Base-by-base conservation (phyloP, 2,113 vertebrate species). In the Phalacrocorax aristotelis region DNA sequence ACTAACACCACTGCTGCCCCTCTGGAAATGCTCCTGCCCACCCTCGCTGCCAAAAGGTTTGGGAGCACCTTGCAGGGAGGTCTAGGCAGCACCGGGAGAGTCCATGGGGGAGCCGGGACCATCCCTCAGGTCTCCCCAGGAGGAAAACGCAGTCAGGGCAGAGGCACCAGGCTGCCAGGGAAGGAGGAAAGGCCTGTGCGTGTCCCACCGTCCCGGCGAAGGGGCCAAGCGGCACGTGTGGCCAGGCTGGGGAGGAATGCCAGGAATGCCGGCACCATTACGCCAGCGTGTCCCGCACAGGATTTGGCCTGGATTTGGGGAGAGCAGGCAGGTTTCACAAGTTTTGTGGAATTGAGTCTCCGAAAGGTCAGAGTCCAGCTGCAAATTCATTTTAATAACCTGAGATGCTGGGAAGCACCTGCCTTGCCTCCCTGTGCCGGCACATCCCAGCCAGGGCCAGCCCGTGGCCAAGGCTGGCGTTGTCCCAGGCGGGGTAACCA, bases 111-210 rank as follows among this genome's bases (percentile, higher is more conserved):
- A 40, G 83, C 40, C 1, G 2, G 51, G 71, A 66, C 14, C 3
- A 17, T n/a, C 7, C n/a, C 16, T 34, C 1, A 3, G 38, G 60
- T 38, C 21, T 38, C 27, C 21, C 13, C 17, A 10, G 27, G 27
- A 57, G 69, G 40, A 52, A 61, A 52, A 52, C 1, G 4, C 34
- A 29, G 32, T 30, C 8, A 2, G 34, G 62, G 25, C 40, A 55
- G 62, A 44, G 7, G 38, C 11, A 17, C 15, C 51, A 66, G 30
- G 38, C 14, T 2, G 1, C 11, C 8, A 10, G 69, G 15, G 32
- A 34, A 30, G 57, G 34, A 34, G 48, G 49, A 64, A 44, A 16
- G 1, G 5, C 38, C 26, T 1, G 1, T 3, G 34, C 2, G 0
- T 13, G 38, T 38, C 60, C 60, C 70, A 36, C 3, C 7, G 2